phyloP scores from a whole-genome alignment of 2,888 invertebrate genomes.

The Tupiocoris notatus region DNA sequence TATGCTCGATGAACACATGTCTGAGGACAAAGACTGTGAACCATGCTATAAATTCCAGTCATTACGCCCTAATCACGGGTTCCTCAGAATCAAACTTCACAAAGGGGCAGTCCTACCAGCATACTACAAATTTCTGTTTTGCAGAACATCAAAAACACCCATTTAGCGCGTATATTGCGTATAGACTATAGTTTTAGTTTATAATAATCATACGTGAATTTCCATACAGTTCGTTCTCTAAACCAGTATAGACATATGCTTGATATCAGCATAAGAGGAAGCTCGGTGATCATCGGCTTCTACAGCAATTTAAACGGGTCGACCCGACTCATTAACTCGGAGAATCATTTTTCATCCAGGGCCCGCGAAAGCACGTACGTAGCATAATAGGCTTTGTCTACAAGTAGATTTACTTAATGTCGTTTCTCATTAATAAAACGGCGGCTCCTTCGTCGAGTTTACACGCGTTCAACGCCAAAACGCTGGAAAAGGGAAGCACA shows the following conservation, averaged over 20 bases:
- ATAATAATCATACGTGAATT: too few species aligned
- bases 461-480: conserved; percentile 32
- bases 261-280: neutral
- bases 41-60: too few species aligned
- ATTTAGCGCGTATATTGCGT: too few species aligned
- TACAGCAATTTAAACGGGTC: conserved; percentile 20
- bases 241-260: neutral
- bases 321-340: conserved; percentile 26
- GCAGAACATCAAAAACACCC: too few species aligned
- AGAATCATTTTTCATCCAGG: conserved; percentile 40
- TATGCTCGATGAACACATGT: too few species aligned
- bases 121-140: too few species aligned
- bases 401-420: conserved; percentile 44
- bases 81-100: too few species aligned
- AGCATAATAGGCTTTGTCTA: conserved; percentile 43
- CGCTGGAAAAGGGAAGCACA: conserved; percentile 7
- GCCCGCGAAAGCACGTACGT: conserved; percentile 17
- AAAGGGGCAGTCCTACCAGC: too few species aligned
- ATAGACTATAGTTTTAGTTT: too few species aligned
- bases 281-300: neutral
- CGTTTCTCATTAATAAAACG: conserved; percentile 37
- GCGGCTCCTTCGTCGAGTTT: conserved; percentile 30
- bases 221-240: neutral
- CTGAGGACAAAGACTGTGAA: too few species aligned
- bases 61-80: too few species aligned